A percentile compares a stretch with the other conserved stretches of the same genome.
phyloP scores from a whole-genome alignment of 2,113 vertebrate genomes.

The Chionomys nivalis region DNA sequence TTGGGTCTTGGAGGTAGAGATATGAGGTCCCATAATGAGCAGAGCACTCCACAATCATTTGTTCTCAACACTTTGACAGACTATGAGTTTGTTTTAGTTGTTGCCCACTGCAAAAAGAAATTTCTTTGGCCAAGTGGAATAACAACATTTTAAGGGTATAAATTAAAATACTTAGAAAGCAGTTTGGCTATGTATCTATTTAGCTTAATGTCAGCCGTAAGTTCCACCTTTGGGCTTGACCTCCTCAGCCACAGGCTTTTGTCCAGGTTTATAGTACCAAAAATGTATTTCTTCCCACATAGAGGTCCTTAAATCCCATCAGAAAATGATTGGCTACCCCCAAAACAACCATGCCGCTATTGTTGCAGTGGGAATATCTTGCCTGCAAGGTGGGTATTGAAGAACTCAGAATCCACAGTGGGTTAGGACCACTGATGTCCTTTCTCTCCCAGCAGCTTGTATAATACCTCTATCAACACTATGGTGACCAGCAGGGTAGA shows the following conservation, averaged over 20 bases:
- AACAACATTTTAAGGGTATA: not conserved
- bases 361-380: not conserved
- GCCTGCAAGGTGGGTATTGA: not conserved
- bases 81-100: not conserved
- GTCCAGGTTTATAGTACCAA: not conserved
- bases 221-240: not conserved
- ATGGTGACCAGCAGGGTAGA: not conserved
- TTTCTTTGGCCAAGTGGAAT: not conserved
- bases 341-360: not conserved
- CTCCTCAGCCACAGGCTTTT: not conserved
- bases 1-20: not conserved
- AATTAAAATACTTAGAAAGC: not conserved
- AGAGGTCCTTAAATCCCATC: not conserved
- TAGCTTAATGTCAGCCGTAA: not conserved
- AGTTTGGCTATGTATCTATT: not conserved
- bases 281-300: not conserved
- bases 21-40: not conserved
- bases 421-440: not conserved
- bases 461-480: not conserved
- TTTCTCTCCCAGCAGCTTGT: not conserved
- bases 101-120: not conserved
- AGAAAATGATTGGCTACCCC: not conserved
- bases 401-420: not conserved
- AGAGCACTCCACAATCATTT: not conserved
- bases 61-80: not conserved